Evolutionary conservation across 2,797 vertebrate genomes (phyloP).

Genomic region (Clamator glandarius): DNA sequence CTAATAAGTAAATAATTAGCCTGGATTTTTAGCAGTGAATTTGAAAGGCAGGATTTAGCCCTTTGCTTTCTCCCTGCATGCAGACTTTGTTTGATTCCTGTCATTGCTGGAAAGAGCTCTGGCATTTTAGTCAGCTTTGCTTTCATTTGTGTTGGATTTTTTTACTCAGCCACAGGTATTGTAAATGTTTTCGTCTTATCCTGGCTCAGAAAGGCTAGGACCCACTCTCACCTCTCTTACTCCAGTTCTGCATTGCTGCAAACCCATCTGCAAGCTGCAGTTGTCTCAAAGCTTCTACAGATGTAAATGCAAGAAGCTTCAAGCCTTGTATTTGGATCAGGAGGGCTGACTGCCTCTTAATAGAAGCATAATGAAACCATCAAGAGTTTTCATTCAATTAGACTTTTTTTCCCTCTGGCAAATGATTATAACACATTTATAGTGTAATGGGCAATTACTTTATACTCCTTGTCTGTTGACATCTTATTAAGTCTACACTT

Average conservation of each 20-base stretch:
- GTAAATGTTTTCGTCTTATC: constrained; percentile 1
- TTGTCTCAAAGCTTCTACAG: neutral
- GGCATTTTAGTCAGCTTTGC: neutral
- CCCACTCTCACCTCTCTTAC: neutral
- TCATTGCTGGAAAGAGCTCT: neutral
- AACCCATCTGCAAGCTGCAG: neutral
- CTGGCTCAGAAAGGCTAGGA: neutral
- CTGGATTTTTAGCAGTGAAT: neutral
- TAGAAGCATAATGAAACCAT: constrained; percentile 74
- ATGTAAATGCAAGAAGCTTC: constrained; percentile 9
- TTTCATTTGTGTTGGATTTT: neutral
- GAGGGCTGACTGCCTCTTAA: constrained; percentile 43
- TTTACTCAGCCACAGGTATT: neutral
- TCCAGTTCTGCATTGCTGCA: neutral
- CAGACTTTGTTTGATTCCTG: neutral
- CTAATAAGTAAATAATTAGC: neutral
- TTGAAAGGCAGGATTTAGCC: neutral
- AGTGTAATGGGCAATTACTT: constrained; percentile 67
- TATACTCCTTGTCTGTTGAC: constrained; percentile 65
- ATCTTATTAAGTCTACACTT: constrained; percentile 66
- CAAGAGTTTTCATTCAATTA: constrained; percentile 75
- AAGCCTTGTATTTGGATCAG: constrained; percentile 11
- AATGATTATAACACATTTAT: constrained; percentile 65
- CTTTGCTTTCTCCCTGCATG: neutral
- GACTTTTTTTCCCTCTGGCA: constrained; percentile 53